Conservation (phyloP, 2,797 vertebrate species). For the Vultur gryphus region DNA sequence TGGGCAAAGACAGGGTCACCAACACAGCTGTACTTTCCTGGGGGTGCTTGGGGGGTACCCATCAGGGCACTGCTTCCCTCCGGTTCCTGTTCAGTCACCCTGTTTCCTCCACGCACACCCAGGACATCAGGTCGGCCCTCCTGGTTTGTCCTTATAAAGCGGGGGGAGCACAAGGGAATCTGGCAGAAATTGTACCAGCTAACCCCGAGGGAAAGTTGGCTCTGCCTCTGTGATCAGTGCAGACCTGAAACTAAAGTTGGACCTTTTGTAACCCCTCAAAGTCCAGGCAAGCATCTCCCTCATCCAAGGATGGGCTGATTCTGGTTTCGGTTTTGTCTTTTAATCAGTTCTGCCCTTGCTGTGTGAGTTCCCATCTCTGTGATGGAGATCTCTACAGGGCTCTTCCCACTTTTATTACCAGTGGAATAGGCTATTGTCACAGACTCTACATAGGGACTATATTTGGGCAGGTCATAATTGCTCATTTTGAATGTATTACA, state of each 20-base stretch:
- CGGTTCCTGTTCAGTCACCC: not conserved
- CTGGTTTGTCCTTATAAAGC: not conserved
- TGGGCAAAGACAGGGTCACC: not conserved
- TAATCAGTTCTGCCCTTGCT: conserved; percentile 25
- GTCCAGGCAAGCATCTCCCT: not conserved
- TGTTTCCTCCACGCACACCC: not conserved
- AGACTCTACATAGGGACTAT: not conserved
- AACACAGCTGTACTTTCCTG: not conserved
- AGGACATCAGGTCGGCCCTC: not conserved
- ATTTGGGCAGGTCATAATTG: not conserved
- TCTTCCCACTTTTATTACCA: not conserved
- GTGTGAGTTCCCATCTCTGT: not conserved
- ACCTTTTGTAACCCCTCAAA: not conserved
- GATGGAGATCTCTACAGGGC: not conserved
- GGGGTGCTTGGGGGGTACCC: not conserved
- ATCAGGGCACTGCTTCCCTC: not conserved
- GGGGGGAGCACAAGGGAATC: not conserved
- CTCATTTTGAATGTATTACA: not conserved
- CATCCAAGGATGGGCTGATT: not conserved
- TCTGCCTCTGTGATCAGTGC: not conserved
- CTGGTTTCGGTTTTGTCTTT: not conserved
- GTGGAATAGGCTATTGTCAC: not conserved
- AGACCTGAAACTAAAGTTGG: not conserved
- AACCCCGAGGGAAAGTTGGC: not conserved
- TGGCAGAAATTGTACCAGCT: not conserved